Evolutionary conservation across 2,888 invertebrate species (phyloP), one percentile per base, ranked within the genome.

Genomic region (Notodonta ziczac): DNA sequence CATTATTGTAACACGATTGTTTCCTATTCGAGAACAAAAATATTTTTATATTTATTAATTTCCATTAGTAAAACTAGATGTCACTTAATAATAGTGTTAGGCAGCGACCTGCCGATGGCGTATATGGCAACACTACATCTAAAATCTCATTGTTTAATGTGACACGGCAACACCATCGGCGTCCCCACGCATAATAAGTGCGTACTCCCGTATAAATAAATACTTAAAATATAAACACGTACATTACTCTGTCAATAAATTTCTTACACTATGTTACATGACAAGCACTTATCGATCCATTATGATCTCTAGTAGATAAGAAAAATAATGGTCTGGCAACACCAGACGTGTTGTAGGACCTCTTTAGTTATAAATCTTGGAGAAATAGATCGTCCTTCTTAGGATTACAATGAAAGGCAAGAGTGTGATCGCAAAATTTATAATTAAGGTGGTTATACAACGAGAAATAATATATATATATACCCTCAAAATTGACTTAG

Each of bases 401-500:
- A 76, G 68, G 66, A 72, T 60, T 73, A 78, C 65, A 76, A 72
- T 73, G 76, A 76, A 74, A 77, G 80, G 80, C 79, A 81, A 81
- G 78, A 80, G 70, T 72, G 67, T 63, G 65, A 73, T 71, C 61
- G 70, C 78, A 80, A 82, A 72, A 78, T 81, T 84, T 78, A 82
- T 81, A 83, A 83, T 66, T 77, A 78, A 77, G 62, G 68, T 72
- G 79, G 76, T 60, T 63, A 39, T 84, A 89, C 86, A 89, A 88
- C 85, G 84, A 76, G 83, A 86, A 81, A 83, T 77, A 77, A 80
- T 82, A 85, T 81, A 85, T 85, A 85, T 85, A 88, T 85, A 24
- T 24, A 88, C 82, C 85, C 84, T 89, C 84, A 82, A 90, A 90
- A 92, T 91, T 93, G 93, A 93, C 93, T 93, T 93, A 93, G 93